Evolutionary conservation across 1,140 invertebrate species (phyloP), one percentile per base, ranked within the genome.

Genomic region (Polypedilum vanderplanki): DNA sequence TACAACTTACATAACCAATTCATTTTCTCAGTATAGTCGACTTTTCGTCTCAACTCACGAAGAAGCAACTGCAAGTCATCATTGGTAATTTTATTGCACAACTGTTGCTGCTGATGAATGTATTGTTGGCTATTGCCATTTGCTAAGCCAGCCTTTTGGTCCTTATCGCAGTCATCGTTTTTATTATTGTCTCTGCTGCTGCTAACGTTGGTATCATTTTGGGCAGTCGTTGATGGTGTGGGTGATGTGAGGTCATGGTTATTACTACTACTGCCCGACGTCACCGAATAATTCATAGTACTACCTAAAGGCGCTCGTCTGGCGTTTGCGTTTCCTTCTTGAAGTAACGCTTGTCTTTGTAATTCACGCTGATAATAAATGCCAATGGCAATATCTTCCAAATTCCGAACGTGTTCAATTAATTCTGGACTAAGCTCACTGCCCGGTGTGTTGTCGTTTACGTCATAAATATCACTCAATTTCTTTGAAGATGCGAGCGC

Each of bases 1-100:
- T 57, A n/a, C 12, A 57, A 83, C 81, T 83, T 75, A 83, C 81
- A 83, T 80, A 82, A 76, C 81, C 81, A 83, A 78, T 83, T 83
- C 81, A 82, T 83, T 76, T 79, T 81, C 76, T 83, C 81, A 41
- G 81, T 81, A 76, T 81, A 82, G 77, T 83, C 81, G 73, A 83
- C 80, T 76, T 83, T 83, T 22, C 80, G 80, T 76, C 82, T 82
- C 73, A 83, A 79, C 77, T 83, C 81, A 76, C 80, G 81, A 75
- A 83, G 79, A 73, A 82, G 73, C 8, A 80, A 79, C 46, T 80
- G 78, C 75, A 82, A 81, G 73, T 82, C 80, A 15, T 81, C 81
- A 75, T 81, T 70, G 9, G 65, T 22, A 18, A 70, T 70, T 70
- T 18, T 70, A 22, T 9, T 10, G 18, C 20, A 18, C 65, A 20